Evolutionary conservation across 1,140 invertebrate genomes (phyloP), one percentile per base, ranked within the genome.

Genomic region (Daktulosphaira vitifoliae): DNA sequence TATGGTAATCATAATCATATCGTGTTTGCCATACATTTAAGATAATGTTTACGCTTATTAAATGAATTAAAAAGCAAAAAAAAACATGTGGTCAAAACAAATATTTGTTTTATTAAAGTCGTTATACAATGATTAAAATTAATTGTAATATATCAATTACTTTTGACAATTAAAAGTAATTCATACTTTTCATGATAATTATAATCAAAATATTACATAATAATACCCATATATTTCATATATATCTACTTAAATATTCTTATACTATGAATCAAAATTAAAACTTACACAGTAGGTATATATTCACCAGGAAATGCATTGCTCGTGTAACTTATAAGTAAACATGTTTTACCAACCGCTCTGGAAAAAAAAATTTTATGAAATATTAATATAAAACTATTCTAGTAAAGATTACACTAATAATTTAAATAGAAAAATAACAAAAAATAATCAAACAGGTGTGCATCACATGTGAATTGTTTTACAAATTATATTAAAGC

Each of bases 301-400:
- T 96, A 96, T 76, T 96, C 92, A 68, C 91, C 91, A 59, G 93
- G 93, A 78, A 96, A 96, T 69, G 92, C 90, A 82, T 96, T 96
- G 75, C 92, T 96, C 50, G 92, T 96, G 76, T 96, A 96, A 78
- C 90, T 94, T 79, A 96, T 96, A 70, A 96, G 82, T 33, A 96
- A 81, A 78, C 92, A 96, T 71, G 93, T 96, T 84, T 96, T 96
- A 90, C 93, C 93, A 71, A 96, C 91, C 73, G 88, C 88, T 78
- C 88, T 89, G 79, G 66, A 81, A 79, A 73, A 77, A 78, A 76
- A 73, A 71, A 71, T 71, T 70, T 69, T 46, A 49, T 56, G 4
- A 6, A 25, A 6, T 33, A 33, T 33, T 33, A 6, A 33, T 33
- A 33, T 33, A 37, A 44, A 33, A 6, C 11, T 33, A 33, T 33